Evolutionary conservation across 35 echinoderm and acorn worm species (phyloP).

Genomic region (Hemicentrotus pulcherrimus): DNA sequence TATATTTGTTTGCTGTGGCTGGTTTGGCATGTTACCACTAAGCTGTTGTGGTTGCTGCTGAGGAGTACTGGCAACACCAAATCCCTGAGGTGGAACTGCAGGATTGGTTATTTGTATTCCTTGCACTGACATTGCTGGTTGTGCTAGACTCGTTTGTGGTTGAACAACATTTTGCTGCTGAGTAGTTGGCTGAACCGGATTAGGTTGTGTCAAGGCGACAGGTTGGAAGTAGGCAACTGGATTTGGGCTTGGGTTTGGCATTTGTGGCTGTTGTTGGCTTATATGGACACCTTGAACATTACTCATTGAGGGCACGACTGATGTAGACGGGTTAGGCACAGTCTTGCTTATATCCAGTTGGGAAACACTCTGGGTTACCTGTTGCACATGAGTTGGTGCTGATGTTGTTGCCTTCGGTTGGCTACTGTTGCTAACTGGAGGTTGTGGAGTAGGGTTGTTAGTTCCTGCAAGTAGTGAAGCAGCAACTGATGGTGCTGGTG

Average conservation of each 20-base stretch:
- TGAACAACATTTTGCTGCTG: neutral
- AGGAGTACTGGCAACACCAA: neutral
- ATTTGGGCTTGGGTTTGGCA: neutral
- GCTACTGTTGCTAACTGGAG: constrained; percentile 4
- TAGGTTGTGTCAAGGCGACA: neutral
- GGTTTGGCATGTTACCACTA: neutral
- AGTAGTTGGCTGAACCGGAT: neutral
- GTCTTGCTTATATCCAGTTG: constrained; percentile 40
- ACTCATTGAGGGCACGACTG: neutral
- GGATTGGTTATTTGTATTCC: constrained; percentile 31
- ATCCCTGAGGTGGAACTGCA: neutral
- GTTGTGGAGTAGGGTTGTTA: neutral
- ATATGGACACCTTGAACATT: neutral
- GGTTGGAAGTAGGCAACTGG: neutral
- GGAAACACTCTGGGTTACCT: constrained; percentile 19
- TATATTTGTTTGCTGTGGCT: constrained; percentile 20
- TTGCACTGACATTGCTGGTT: neutral
- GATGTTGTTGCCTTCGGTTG: constrained; percentile 36
- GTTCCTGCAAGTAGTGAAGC: constrained; percentile 38
- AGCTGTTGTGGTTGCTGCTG: constrained; percentile 38
- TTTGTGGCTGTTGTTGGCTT: neutral
- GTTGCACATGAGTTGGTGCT: neutral
- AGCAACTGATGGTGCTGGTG: constrained; percentile 49
- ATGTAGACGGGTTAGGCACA: neutral
- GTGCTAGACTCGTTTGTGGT: neutral